Base-by-base conservation (phyloP, 1,140 invertebrate genomes). In the Heliconius himera region DNA sequence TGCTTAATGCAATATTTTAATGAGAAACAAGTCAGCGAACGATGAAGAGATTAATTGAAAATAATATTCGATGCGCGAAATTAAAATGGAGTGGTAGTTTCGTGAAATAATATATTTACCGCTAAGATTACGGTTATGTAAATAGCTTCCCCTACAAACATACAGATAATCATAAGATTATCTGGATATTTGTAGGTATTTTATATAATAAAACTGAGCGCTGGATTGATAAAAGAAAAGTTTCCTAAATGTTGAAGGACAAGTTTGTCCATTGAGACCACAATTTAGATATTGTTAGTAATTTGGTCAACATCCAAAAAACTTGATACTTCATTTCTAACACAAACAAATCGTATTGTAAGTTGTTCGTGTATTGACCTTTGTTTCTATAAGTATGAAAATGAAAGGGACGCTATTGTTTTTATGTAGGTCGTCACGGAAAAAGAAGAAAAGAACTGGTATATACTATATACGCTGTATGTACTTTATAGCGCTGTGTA, bases 201-300 rank as follows among this genome's bases (percentile, higher is more conserved):
- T 26, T 26, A 66, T 66, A 66, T 66, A 29, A 66, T 66, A 29
- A 66, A 66, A 66, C n/a, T 22, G 9, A 29, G 26, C 49, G 56
- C 0, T 1, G 56, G 22, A 9, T 26, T 66, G 56, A 66, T 22
- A 66, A 66, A 66, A 66, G 56, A 66, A 66, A 56, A 66, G 11
- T 66, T 66, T 66, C 56, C 22, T 29, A 66, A 66, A 29, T 66
- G 56, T 26, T 66, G 56, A 66, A 66, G 26, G 56, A 13, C 56
- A 66, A 66, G 56, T 66, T 66, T 11, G 56, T 66, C 56, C 56
- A 66, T 66, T 4, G 22, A 60, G 56, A 86, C 85, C 85, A 87
- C 83, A 86, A 85, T 80, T 74, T 73, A 26, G 38, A 46, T 22
- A 26, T 60, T 73, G 38, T 73, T 22, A 73, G 71, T 73, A 46